A percentile compares a stretch with the other conserved stretches of the same genome.
phyloP scores from a whole-genome alignment of 2,888 invertebrate genomes.

The Eurytoma californica region DNA sequence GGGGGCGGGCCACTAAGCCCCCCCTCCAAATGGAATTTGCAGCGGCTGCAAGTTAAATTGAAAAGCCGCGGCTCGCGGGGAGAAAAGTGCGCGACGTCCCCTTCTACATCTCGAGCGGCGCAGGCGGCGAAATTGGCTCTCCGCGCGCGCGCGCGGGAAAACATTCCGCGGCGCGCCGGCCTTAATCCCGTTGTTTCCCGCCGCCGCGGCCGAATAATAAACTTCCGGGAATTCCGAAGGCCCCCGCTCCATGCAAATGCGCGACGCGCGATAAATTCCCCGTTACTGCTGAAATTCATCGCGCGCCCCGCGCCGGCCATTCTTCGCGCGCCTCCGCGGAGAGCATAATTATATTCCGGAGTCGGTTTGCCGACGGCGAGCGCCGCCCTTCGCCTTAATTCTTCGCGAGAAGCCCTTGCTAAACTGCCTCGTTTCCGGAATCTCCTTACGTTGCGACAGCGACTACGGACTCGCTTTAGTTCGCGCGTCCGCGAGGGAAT shows the following conservation, averaged over 20 bases:
- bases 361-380: neutral
- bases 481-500: neutral
- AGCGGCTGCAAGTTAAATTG: conserved; percentile 3
- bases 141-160: neutral
- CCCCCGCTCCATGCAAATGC: conserved; percentile 36
- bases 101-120: neutral
- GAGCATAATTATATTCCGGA: conserved; percentile 35
- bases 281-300: conserved; percentile 54
- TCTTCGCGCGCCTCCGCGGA: conserved; percentile 5
- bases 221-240: conserved; percentile 28
- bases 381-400: conserved; percentile 51
- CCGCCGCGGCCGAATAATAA: conserved; percentile 33
- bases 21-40: conserved; percentile 1
- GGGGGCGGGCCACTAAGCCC: neutral
- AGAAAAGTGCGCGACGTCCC: neutral
- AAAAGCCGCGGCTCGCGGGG: neutral
- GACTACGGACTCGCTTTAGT: neutral
- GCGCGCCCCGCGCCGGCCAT: conserved; percentile 13
- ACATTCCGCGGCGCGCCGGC: neutral
- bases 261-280: conserved; percentile 51
- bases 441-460: conserved; percentile 2
- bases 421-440: conserved; percentile 44
- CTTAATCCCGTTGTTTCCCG: conserved; percentile 21
- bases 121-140: conserved; percentile 30
- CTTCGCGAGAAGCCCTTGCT: conserved; percentile 42